Evolutionary conservation across 2,113 vertebrate species (phyloP), one percentile per base, ranked within the genome.

Genomic region (Rhegmatorhina hoffmannsi): DNA sequence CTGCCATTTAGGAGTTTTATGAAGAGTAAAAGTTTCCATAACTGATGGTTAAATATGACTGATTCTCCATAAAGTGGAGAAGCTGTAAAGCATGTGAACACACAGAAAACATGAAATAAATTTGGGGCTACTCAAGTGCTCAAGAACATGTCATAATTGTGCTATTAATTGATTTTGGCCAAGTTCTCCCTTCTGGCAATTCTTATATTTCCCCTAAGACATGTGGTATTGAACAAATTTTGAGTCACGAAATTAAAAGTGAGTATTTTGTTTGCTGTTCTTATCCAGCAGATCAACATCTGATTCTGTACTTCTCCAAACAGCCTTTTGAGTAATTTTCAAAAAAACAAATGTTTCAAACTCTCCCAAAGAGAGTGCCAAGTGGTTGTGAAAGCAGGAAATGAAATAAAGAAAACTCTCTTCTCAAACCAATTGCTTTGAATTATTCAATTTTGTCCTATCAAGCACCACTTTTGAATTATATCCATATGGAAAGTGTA

Each of bases 381-480:
- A 52, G 36, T 40, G 20, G 20, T 55, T 87, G 6, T 56, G 43
- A 75, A 92, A 89, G 14, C 44, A 90, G 74, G 70, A 93, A 88
- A 50, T 52, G 29, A 79, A 95, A 96, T 13, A 78, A 23, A 31
- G 62, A 95, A 96, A 85, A 55, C 26, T 72, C 92, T 76, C 34
- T 86, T 69, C 75, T 94, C 29, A 70, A 74, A 49, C 26, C 36
- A 58, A 46, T 88, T 73, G n/a, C 31, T 95, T 89, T 53, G 73
- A 59, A 21, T 36, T 77, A 46, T 9, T 67, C 33, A 56, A 10
- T 85, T 91, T 78, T 72, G 62, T 43, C 46, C 60, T 52, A 78
- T 49, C 56, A 84, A 89, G 29, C 46, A 66, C 31, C 17, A 21
- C 19, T 92, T 89, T 44, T 50, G 50, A 80, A 72, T 55, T 62